Conservation (phyloP, 2,888 invertebrate genomes). For the Cyclophora albipunctata region DNA sequence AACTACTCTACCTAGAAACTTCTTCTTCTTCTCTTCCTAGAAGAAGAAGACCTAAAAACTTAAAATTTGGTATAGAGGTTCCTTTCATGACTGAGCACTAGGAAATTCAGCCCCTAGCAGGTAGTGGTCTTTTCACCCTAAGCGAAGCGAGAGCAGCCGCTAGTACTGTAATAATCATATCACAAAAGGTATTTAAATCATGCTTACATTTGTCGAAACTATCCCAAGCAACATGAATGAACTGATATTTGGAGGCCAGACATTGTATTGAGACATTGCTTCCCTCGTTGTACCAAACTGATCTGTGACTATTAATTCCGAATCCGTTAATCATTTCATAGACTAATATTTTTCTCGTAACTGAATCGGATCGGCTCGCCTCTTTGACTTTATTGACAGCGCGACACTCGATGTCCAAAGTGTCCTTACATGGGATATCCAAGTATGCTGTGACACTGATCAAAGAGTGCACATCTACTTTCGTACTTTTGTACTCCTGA, state of each 20-base stretch:
- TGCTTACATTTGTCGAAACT: background rate
- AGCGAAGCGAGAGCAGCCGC: no score
- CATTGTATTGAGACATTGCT: slow-evolving; percentile 39
- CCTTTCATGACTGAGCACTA: no score
- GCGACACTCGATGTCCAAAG: slow-evolving; percentile 44
- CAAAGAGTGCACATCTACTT: slow-evolving; percentile 12
- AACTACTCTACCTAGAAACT: no score
- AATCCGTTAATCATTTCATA: slow-evolving; percentile 51
- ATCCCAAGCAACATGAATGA: slow-evolving; percentile 45
- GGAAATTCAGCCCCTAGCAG: no score
- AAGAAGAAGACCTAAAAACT: no score
- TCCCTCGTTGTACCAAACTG: slow-evolving; percentile 41
- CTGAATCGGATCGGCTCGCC: no score
- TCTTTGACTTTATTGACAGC: slow-evolving; percentile 26
- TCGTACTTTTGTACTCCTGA: background rate
- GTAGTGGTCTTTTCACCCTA: no score
- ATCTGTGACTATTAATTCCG: slow-evolving; percentile 36
- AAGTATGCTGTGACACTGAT: slow-evolving; percentile 35
- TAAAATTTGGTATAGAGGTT: no score
- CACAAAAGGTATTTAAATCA: no score
- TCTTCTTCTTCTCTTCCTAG: no score
- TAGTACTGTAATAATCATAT: no score
- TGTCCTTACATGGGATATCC: slow-evolving; percentile 24
- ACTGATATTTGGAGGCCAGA: slow-evolving; percentile 50
- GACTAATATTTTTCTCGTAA: slow-evolving; percentile 31